phyloP scores from a whole-genome alignment of 2,888 invertebrate species.

The Molanna angustata region DNA sequence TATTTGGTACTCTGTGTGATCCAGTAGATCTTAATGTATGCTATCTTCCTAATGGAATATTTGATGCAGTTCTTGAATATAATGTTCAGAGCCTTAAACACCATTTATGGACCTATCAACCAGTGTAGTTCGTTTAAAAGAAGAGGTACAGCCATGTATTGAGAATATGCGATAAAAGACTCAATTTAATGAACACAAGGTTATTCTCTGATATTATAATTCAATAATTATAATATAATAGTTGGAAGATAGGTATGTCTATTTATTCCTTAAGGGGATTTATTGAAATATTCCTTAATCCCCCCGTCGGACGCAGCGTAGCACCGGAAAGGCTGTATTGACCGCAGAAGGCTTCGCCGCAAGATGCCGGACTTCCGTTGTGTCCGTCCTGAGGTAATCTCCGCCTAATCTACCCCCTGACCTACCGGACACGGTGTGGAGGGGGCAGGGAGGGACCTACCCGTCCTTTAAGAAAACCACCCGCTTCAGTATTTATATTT shows the following conservation, averaged over 20 bases:
- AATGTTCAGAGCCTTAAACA: too few species aligned
- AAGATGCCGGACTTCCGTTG: slow-evolving; percentile 20
- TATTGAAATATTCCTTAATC: slow-evolving; percentile 13
- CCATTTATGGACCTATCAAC: too few species aligned
- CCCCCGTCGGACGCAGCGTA: slow-evolving; percentile 8
- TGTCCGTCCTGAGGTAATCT: slow-evolving; percentile 21
- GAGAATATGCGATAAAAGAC: too few species aligned
- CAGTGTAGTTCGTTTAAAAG: too few species aligned
- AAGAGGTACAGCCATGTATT: too few species aligned
- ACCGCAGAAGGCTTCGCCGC: slow-evolving; percentile 19
- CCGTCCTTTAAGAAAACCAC: background rate
- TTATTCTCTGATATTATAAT: too few species aligned
- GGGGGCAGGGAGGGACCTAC: background rate
- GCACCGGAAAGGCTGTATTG: slow-evolving; percentile 17
- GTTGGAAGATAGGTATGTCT: too few species aligned
- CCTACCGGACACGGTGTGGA: slow-evolving; percentile 1
- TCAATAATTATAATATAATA: background rate
- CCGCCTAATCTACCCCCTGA: slow-evolving; percentile 17
- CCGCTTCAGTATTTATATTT: slow-evolving; percentile 29
- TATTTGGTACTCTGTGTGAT: too few species aligned
- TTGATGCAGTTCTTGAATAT: too few species aligned
- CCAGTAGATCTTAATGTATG: too few species aligned
- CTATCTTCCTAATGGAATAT: too few species aligned
- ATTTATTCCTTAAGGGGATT: slow-evolving; percentile 7
- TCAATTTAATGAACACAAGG: too few species aligned